Base-by-base conservation (phyloP, 2,888 invertebrate species). In the Lycia hirtaria region DNA sequence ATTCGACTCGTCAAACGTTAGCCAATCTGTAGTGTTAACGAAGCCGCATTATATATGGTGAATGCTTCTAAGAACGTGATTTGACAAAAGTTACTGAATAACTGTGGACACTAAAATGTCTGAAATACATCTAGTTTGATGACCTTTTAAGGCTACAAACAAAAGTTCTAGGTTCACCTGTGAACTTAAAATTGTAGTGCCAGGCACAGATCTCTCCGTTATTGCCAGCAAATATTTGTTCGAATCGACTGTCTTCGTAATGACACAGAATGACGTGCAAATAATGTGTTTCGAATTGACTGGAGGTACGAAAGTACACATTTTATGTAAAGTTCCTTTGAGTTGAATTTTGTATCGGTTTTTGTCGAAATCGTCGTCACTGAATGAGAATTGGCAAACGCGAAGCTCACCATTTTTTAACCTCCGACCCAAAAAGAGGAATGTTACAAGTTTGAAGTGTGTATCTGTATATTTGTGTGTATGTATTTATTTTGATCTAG, bases 151-250 rank as follows among this genome's bases (percentile, higher is more conserved):
- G 15, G 40, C 19, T 44, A 54, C 32, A 33, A 49, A 53, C 32
- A 51, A 48, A 33, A 35, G 44, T 33, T 56, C 40, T 38, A 54
- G 44, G 45, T 60, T 61, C 50, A 62, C 61, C 56, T 55, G 41
- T 37, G 41, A 45, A 51, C 37, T 20, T 40, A 12, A 12, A 15
- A 15, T 41, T 26, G 15, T 22, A 15, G 56, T 56, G 70, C 70
- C 76, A 74, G 72, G 69, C 69, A 67, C 75, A 64, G 68, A 58
- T 64, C 58, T 66, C 64, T 67, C 65, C 56, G 52, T 48, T 56
- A 55, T 62, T 62, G 33, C 24, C 41, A 53, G 26, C 54, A 50
- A 64, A 64, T 56, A 51, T 65, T 63, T 57, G 59, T 60, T 57
- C 48, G 40, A 56, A 55, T 54, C 38, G 43, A 54, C 60, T 49